These are phyloP conservation scores for Aphelenchoides besseyi DNA, from an alignment of 1,140 invertebrate species.

Conservation along the genomic window DNA sequence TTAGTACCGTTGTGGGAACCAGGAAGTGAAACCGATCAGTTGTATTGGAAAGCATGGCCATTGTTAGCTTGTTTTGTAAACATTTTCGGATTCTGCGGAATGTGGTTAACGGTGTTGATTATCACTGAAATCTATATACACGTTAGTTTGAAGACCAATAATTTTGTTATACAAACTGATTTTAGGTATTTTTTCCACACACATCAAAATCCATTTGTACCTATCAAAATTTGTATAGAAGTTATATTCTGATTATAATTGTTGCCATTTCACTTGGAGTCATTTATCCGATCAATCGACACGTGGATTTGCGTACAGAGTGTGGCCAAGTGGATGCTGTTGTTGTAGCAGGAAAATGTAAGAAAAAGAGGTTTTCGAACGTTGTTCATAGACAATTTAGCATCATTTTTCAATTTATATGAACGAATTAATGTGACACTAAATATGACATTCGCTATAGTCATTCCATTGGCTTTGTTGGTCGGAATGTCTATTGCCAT, in stretches of 20 bases:
- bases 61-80: constrained; percentile 53
- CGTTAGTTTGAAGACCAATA: no score
- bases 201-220: constrained; percentile 54
- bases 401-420: constrained; percentile 31
- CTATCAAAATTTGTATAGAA: constrained; percentile 46
- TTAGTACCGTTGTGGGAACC: no score
- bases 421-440: constrained; percentile 50
- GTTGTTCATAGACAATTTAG: constrained; percentile 34
- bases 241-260: constrained; percentile 45
- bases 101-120: constrained; percentile 60
- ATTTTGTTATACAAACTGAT: no score
- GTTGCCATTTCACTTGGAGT: constrained; percentile 41
- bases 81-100: constrained; percentile 53
- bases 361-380: no score
- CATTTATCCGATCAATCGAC: constrained; percentile 57
- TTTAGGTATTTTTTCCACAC: constrained; percentile 46
- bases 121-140: constrained; percentile 53
- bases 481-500: constrained; percentile 53
- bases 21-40: constrained; percentile 30
- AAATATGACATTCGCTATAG: constrained; percentile 52
- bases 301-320: constrained; percentile 25
- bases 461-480: constrained; percentile 49
- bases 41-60: constrained; percentile 53
- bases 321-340: constrained; percentile 36
- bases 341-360: constrained; percentile 45